phyloP scores from a whole-genome alignment of 2,888 invertebrate genomes.

The Drosophila nr. fundita region DNA sequence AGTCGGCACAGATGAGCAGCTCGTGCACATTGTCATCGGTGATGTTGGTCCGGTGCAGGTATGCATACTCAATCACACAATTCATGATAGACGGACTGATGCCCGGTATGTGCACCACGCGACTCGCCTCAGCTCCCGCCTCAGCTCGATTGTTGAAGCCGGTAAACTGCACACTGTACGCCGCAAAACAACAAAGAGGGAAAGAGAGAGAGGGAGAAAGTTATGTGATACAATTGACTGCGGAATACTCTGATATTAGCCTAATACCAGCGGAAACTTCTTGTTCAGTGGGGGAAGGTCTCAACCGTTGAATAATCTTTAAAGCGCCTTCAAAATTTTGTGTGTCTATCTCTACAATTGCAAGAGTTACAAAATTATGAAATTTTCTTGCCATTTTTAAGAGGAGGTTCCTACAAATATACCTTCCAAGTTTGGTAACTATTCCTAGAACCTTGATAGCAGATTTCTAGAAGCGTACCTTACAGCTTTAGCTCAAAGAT shows the following conservation, averaged over 20 bases:
- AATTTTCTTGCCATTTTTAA: background rate
- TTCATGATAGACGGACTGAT: conserved; percentile 92
- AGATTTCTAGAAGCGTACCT: background rate
- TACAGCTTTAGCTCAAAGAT: background rate
- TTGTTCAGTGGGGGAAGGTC: background rate
- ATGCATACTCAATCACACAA: conserved; percentile 93
- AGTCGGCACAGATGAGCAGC: conserved; percentile 94
- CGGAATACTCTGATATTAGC: background rate
- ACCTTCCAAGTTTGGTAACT: too few relatives aligned
- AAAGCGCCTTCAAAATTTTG: background rate
- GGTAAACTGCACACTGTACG: conserved; percentile 79
- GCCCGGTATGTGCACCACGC: conserved; percentile 91
- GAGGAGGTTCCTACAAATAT: background rate
- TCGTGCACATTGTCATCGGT: conserved; percentile 92
- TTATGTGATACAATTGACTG: background rate
- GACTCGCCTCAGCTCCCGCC: conserved; percentile 85
- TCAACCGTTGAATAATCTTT: background rate
- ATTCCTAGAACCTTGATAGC: background rate
- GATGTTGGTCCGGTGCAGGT: conserved; percentile 91
- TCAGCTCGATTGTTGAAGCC: conserved; percentile 69
- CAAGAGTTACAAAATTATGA: background rate
- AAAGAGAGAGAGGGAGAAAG: background rate
- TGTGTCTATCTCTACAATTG: background rate
- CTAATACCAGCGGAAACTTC: background rate
- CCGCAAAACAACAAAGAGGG: background rate